Percentiles rank a stretch among this genome's conserved stretches.
Conservation (phyloP, 92 coral and sea anemone species). For the Zoanthus gigantus region DNA sequence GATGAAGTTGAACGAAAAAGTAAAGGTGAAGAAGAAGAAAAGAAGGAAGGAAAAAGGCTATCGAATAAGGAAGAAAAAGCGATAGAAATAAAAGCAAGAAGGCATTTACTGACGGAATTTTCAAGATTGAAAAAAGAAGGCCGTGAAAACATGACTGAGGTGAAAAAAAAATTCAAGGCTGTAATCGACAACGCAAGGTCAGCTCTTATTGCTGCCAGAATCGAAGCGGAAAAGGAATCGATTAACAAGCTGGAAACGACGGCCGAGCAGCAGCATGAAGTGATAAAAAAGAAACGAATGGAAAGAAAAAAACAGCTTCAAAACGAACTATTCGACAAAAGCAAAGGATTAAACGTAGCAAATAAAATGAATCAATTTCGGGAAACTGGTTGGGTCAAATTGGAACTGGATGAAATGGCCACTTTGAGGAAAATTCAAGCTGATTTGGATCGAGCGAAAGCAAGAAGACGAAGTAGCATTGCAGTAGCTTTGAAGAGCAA, state of each 20-base stretch:
- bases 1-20: constrained; percentile 21
- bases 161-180: constrained; percentile 66
- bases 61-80: constrained; percentile 54
- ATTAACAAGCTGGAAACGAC: constrained; percentile 65
- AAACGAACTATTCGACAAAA: neutral
- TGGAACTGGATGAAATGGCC: constrained; percentile 69
- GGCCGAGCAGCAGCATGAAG: constrained; percentile 75
- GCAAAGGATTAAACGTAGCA: neutral
- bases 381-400: constrained; percentile 32
- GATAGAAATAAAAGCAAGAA: constrained; percentile 61
- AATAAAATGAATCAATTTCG: constrained; percentile 27
- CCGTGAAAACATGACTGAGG: constrained; percentile 55
- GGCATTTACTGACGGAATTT: constrained; percentile 62
- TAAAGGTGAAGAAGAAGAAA: constrained; percentile 4
- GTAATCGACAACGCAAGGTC: constrained; percentile 81
- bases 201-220: constrained; percentile 69
- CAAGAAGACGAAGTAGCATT: constrained; percentile 69
- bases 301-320: constrained; percentile 49
- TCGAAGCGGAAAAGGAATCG: constrained; percentile 76
- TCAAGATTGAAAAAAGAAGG: constrained; percentile 68
- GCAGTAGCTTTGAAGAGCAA: constrained; percentile 65
- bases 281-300: constrained; percentile 68
- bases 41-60: constrained; percentile 4
- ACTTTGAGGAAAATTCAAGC: constrained; percentile 78
- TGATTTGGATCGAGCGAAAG: constrained; percentile 83